Conservation (phyloP, 1,140 invertebrate genomes). For the Drosophila micromelanica region DNA sequence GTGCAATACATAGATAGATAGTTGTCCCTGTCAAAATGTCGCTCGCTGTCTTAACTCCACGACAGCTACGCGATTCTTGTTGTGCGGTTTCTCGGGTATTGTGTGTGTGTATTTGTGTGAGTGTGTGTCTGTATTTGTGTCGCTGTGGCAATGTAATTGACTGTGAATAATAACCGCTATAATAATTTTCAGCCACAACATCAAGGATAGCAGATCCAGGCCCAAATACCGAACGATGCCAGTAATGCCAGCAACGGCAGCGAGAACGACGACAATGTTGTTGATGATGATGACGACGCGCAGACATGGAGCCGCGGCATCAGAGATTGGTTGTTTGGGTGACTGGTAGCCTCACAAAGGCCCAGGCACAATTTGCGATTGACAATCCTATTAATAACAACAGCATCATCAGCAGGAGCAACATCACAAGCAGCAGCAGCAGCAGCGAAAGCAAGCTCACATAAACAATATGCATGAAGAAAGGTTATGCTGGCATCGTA, state of each 20-base stretch:
- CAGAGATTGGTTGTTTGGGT: constrained; percentile 15
- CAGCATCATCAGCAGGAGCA: constrained; percentile 31
- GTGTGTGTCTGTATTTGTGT: constrained; percentile 34
- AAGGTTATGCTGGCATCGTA: constrained; percentile 15
- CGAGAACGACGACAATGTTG: constrained; percentile 60
- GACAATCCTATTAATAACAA: constrained; percentile 82
- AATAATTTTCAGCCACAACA: constrained; percentile 79
- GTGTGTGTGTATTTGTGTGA: background rate
- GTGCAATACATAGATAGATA: constrained; percentile 77
- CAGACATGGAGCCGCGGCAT: constrained; percentile 9
- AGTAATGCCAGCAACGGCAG: constrained; percentile 30
- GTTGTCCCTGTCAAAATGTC: constrained; percentile 75
- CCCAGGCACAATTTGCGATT: constrained; percentile 75
- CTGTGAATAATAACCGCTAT: constrained; percentile 83
- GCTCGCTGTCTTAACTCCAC: constrained; percentile 52
- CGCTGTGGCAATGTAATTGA: constrained; percentile 77
- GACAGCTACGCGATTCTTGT: constrained; percentile 44
- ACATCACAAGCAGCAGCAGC: constrained; percentile 31
- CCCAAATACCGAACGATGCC: constrained; percentile 40
- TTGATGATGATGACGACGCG: constrained; percentile 69
- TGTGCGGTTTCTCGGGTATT: constrained; percentile 8
- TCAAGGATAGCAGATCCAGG: constrained; percentile 41
- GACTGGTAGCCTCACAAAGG: constrained; percentile 35
- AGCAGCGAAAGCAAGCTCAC: constrained; percentile 34
- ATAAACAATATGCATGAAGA: constrained; percentile 57